phyloP scores from a whole-genome alignment of 2,113 vertebrate species.

The Turnix velox region DNA sequence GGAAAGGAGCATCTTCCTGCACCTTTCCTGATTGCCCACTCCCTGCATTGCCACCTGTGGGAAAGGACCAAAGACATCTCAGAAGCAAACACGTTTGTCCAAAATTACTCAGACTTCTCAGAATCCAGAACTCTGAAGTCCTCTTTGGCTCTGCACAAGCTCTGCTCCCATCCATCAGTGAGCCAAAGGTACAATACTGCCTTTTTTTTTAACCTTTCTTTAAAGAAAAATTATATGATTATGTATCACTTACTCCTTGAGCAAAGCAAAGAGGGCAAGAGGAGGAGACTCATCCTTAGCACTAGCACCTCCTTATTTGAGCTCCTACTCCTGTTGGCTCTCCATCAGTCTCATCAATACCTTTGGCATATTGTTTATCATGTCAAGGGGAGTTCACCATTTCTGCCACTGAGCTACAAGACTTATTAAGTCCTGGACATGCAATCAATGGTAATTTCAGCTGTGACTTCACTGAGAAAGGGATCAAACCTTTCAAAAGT shows the following conservation, averaged over 20 bases:
- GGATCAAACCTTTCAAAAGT: not conserved
- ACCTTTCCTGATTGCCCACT: not conserved
- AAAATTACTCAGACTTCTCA: not conserved
- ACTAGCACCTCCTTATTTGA: not conserved
- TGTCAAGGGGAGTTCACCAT: not conserved
- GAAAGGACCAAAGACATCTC: not conserved
- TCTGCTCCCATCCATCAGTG: not conserved
- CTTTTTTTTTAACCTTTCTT: not conserved
- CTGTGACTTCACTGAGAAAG: not conserved
- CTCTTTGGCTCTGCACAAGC: not conserved
- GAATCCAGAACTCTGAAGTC: not conserved
- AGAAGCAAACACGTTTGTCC: accelerated
- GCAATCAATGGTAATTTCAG: not conserved
- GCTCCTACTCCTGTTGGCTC: not conserved
- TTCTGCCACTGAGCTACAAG: not conserved
- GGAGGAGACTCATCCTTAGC: not conserved
- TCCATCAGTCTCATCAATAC: not conserved
- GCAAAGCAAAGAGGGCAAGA: not conserved
- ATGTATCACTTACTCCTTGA: not conserved
- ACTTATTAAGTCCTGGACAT: not conserved
- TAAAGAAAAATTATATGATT: not conserved
- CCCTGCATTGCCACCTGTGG: accelerated
- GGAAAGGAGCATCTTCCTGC: not conserved
- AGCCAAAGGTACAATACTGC: not conserved
- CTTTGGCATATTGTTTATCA: not conserved